These are phyloP conservation scores for Drosophila gaucha DNA, from an alignment of 2,888 invertebrate species.

Conservation along the genomic window DNA sequence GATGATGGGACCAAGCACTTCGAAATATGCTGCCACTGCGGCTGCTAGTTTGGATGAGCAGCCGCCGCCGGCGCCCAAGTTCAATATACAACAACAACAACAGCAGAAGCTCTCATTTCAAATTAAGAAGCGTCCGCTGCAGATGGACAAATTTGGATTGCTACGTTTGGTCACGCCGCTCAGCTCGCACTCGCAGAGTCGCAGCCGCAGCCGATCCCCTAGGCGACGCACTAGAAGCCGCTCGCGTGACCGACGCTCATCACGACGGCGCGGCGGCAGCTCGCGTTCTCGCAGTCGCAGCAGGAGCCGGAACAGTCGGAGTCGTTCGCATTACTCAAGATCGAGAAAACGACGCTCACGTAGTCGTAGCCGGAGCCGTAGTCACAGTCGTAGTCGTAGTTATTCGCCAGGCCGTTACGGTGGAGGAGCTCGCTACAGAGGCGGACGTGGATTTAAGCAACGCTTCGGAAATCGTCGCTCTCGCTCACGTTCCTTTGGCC, in stretches of 20 bases:
- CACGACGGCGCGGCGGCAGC: conserved; percentile 21
- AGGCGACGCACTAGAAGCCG: conserved; percentile 40
- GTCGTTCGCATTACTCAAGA: conserved; percentile 39
- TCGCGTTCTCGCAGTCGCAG: conserved; percentile 47
- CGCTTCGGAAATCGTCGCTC: conserved; percentile 36
- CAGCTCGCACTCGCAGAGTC: conserved; percentile 71
- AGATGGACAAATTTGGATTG: conserved; percentile 90
- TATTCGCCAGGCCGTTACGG: conserved; percentile 28
- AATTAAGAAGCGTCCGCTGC: conserved; percentile 84
- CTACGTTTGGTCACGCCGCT: conserved; percentile 88
- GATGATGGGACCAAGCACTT: conserved; percentile 66
- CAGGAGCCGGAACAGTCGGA: conserved; percentile 35
- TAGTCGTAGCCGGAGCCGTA: conserved; percentile 29
- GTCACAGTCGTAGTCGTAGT: conserved; percentile 31
- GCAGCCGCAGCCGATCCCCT: conserved; percentile 54
- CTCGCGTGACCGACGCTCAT: conserved; percentile 36
- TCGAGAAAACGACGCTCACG: conserved; percentile 39
- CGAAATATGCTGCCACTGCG: conserved; percentile 54
- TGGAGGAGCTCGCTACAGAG: conserved; percentile 32
- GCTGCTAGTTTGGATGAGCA: conserved; percentile 15
- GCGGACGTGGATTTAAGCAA: conserved; percentile 32
- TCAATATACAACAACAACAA: conserved; percentile 22
- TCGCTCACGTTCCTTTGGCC: conserved; percentile 61
- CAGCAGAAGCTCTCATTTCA: conserved; percentile 80
- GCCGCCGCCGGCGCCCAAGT: conserved; percentile 46